A percentile compares a stretch with the other conserved stretches of the same genome.
Conservation (phyloP, 2,113 vertebrate species). For the Phoenicopterus ruber region DNA sequence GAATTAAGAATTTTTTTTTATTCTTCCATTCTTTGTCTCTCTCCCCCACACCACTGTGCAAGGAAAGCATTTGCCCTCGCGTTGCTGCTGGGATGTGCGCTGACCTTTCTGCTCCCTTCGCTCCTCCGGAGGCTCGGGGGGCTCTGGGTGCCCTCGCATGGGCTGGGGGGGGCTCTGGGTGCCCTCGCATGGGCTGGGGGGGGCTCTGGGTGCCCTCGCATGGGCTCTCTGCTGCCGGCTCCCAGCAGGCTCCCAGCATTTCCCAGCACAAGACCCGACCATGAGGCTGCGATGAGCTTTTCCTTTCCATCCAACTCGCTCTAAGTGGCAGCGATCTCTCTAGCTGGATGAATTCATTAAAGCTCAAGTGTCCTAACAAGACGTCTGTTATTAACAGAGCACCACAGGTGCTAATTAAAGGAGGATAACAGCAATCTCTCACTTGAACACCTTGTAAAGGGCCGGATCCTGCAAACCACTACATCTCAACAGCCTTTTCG, state of each 20-base stretch:
- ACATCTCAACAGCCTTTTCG: not conserved
- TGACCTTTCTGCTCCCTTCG: not conserved
- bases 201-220: not conserved
- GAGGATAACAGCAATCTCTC: not conserved
- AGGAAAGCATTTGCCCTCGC: fast-evolving
- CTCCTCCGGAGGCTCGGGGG: not conserved
- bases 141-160: not conserved
- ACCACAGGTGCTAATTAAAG: not conserved
- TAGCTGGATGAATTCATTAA: not conserved
- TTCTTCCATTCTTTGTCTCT: not conserved
- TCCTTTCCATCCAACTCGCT: fast-evolving
- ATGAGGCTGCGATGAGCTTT: fast-evolving
- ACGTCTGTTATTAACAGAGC: not conserved
- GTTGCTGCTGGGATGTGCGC: not conserved
- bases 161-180: not conserved
- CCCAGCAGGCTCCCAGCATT: not conserved
- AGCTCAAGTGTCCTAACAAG: not conserved
- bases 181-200: fast-evolving
- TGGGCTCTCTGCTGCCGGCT: fast-evolving
- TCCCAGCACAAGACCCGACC: not conserved
- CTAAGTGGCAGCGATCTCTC: fast-evolving
- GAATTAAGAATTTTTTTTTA: not conserved
- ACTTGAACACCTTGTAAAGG: not conserved
- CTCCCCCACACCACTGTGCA: fast-evolving
- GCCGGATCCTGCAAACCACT: fast-evolving